Conservation (phyloP, 1,140 invertebrate genomes). For the Drosophila repleta region DNA sequence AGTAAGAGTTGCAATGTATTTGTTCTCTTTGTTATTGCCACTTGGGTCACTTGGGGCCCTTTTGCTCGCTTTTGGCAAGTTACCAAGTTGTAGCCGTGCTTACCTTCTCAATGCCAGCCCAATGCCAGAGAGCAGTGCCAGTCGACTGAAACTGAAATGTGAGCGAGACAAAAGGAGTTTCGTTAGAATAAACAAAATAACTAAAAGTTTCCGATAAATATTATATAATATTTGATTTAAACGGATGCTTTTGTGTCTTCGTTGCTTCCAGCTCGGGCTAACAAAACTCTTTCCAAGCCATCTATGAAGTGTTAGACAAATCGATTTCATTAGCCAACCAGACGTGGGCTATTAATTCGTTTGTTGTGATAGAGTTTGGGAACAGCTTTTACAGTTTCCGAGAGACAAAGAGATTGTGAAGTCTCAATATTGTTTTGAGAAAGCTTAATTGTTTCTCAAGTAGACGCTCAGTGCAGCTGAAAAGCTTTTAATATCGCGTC, state of each 20-base stretch:
- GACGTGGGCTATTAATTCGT: slow-evolving; percentile 73
- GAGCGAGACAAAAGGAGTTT: slow-evolving; percentile 11
- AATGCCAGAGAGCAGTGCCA: slow-evolving; percentile 1
- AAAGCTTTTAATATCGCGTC: slow-evolving; percentile 17
- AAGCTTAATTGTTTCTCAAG: not conserved
- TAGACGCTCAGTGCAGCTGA: slow-evolving; percentile 14
- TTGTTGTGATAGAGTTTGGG: slow-evolving; percentile 41
- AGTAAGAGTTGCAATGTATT: slow-evolving; percentile 66
- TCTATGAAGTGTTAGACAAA: slow-evolving; percentile 64
- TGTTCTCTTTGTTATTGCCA: slow-evolving; percentile 56
- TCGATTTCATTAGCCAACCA: slow-evolving; percentile 68
- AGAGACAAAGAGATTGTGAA: slow-evolving; percentile 4
- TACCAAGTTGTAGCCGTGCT: slow-evolving; percentile 36
- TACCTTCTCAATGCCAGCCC: slow-evolving; percentile 36
- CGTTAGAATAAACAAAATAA: not conserved
- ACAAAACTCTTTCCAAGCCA: not conserved
- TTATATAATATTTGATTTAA: no score
- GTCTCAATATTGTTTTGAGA: slow-evolving; percentile 37
- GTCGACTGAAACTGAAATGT: slow-evolving; percentile 32
- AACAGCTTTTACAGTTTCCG: slow-evolving; percentile 21
- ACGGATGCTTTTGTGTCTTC: no score
- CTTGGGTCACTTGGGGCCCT: slow-evolving; percentile 46
- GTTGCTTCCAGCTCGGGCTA: no score
- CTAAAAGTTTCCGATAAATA: no score
- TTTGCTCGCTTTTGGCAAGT: slow-evolving; percentile 32